These are phyloP conservation scores for Zaprionus bogoriensis DNA, from an alignment of 2,888 invertebrate species.

Conservation along the genomic window DNA sequence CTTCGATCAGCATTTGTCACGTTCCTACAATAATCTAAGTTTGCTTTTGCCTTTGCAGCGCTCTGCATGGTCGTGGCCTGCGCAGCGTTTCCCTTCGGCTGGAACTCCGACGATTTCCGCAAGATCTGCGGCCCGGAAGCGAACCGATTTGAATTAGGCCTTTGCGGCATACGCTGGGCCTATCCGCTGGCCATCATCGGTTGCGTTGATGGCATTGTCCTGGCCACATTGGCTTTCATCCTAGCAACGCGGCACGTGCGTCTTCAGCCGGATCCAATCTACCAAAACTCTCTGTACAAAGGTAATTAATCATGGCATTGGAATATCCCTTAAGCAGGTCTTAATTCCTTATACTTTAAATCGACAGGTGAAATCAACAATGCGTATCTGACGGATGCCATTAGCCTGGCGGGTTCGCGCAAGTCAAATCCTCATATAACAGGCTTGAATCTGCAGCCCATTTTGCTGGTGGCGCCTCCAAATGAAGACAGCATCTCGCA, in stretches of 20 bases:
- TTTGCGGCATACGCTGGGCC: constrained; percentile 96
- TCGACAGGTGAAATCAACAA: constrained; percentile 94
- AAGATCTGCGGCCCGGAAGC: constrained; percentile 93
- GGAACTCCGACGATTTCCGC: constrained; percentile 92
- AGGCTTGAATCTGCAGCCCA: constrained; percentile 91
- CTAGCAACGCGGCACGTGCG: constrained; percentile 94
- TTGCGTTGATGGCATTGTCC: constrained; percentile 76
- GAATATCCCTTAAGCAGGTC: neutral
- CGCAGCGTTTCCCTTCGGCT: constrained; percentile 94
- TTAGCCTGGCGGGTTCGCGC: constrained; percentile 92
- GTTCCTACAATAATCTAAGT: constrained; percentile 29
- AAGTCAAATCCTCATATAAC: constrained; percentile 85
- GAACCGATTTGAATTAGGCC: constrained; percentile 90
- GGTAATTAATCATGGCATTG: constrained; percentile 81
- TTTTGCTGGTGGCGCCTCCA: constrained; percentile 85
- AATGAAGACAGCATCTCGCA: constrained; percentile 89
- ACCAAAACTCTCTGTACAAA: constrained; percentile 88
- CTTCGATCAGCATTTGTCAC: constrained; percentile 41
- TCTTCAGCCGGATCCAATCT: constrained; percentile 91
- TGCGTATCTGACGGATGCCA: constrained; percentile 92
- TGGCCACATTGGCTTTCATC: constrained; percentile 94
- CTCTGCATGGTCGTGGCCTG: constrained; percentile 94
- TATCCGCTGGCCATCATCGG: constrained; percentile 95
- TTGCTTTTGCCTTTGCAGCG: constrained; percentile 85
- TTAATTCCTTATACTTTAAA: neutral